Base-by-base conservation (phyloP, 2,888 invertebrate genomes). In the Cotesia congregata region DNA sequence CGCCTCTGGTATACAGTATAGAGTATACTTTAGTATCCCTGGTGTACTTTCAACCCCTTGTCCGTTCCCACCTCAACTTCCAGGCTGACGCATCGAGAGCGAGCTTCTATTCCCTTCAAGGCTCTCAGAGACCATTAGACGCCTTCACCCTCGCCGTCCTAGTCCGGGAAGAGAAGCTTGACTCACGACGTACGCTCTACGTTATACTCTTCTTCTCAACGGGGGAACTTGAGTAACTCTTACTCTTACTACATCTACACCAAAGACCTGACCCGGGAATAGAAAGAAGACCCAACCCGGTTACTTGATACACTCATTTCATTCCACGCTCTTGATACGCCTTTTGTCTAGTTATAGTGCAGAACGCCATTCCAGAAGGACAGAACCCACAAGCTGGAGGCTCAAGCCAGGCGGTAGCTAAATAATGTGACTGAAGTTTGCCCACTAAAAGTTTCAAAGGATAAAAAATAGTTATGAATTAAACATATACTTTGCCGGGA, bases 151-250 rank as follows among this genome's bases (percentile, higher is more conserved):
- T 83, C 81, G 80, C 82, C 80, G 74, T 80, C 50, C 9, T 12
- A 50, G 9, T 7, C 9, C 7, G 7, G 12, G 50, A 7, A 50
- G 50, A 50, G 80, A 78, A 82, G 82, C 82, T 85, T 86, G 86
- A 87, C 86, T 87, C 87, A 86, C 83, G 86, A 85, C 83, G 78
- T 60, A 82, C 81, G 74, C 81, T 79, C 30, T 30, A 30, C 30
- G 3, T 30, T 30, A 30, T 30, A 30, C 30, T 30, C 30, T 30
- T 30, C 30, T 30, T 30, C 30, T 30, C 30, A 30, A 30, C 30
- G 30, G 75, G 77, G 80, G 80, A 82, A 81, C 79, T 82, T 80
- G 83, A 83, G 84, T 83, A 82, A 84, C 83, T 85, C 83, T 83
- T 82, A 80, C 79, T 78, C 75, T 77, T 30, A 30, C 30, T 30